These are phyloP conservation scores for Cyclina sinensis DNA, from an alignment of 1,140 invertebrate genomes.

Conservation along the genomic window DNA sequence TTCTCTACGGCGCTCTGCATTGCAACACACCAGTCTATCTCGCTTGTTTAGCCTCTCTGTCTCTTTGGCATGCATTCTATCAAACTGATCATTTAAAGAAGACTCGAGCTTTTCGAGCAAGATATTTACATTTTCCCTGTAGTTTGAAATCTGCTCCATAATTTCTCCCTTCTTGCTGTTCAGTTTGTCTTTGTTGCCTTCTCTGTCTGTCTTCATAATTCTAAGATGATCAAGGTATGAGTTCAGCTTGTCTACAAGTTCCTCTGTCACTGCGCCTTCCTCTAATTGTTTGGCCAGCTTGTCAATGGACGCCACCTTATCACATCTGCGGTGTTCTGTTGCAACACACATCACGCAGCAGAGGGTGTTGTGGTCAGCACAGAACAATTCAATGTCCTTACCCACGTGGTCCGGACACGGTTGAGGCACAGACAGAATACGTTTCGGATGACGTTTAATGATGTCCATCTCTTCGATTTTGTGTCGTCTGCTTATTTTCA, in stretches of 20 bases:
- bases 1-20: constrained; percentile 60
- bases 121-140: constrained; percentile 65
- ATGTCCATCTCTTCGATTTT: constrained; percentile 67
- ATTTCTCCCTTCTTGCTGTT: constrained; percentile 53
- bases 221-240: constrained; percentile 62
- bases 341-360: constrained; percentile 69
- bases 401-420: constrained; percentile 64
- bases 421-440: constrained; percentile 62
- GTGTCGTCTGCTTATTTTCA: constrained; percentile 64
- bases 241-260: constrained; percentile 63
- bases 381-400: constrained; percentile 66
- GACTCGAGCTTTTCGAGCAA: constrained; percentile 61
- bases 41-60: constrained; percentile 28
- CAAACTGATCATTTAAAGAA: constrained; percentile 49
- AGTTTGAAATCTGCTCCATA: constrained; percentile 62
- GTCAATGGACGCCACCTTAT: constrained; percentile 66
- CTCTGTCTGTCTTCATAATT: constrained; percentile 58
- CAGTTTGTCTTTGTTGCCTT: constrained; percentile 43
- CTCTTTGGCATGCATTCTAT: constrained; percentile 45
- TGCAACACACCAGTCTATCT: constrained; percentile 58
- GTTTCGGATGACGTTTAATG: constrained; percentile 63
- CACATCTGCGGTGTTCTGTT: constrained; percentile 61
- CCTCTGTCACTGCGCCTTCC: constrained; percentile 58
- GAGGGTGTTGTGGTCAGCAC: constrained; percentile 61
- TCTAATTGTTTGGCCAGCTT: constrained; percentile 65